Conservation (phyloP, 2,113 vertebrate genomes). For the Dipodomys spectabilis region DNA sequence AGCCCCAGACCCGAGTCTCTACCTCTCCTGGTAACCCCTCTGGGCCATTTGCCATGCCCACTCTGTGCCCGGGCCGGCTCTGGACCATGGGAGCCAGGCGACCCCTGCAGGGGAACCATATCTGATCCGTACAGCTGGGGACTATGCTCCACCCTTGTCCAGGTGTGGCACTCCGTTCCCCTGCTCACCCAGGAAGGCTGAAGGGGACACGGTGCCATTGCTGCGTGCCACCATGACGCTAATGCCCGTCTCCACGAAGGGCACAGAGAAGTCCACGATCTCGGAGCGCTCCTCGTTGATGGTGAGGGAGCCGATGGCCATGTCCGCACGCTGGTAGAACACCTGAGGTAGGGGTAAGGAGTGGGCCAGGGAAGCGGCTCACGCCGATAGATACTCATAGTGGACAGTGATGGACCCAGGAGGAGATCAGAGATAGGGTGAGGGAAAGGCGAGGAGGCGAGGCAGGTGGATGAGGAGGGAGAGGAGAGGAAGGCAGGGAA, state of each 20-base stretch:
- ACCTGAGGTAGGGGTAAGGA: constrained; percentile 87
- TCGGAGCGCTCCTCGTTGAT: constrained; percentile 98
- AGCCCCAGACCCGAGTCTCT: background rate
- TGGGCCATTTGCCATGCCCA: background rate
- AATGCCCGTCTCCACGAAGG: constrained; percentile 98
- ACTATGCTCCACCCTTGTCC: background rate
- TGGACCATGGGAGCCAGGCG: background rate
- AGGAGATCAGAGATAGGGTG: background rate
- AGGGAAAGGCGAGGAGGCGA: background rate
- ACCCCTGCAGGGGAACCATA: too few relatives aligned
- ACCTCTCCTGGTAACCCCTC: background rate
- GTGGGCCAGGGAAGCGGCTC: background rate
- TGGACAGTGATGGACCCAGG: background rate
- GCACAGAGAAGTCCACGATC: constrained; percentile 98
- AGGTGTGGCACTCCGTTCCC: background rate
- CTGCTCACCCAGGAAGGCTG: constrained; percentile 95
- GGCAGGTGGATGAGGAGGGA: background rate
- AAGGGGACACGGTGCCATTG: constrained; percentile 97
- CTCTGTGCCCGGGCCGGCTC: background rate
- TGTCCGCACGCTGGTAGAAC: constrained; percentile 96
- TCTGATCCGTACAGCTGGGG: background rate
- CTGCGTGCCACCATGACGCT: constrained; percentile 98
- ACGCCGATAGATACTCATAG: background rate
- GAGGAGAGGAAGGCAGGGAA: background rate
- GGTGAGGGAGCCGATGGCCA: constrained; percentile 99